Evolutionary conservation across 2,888 invertebrate species (phyloP).

Genomic region (Xestia ashworthii): DNA sequence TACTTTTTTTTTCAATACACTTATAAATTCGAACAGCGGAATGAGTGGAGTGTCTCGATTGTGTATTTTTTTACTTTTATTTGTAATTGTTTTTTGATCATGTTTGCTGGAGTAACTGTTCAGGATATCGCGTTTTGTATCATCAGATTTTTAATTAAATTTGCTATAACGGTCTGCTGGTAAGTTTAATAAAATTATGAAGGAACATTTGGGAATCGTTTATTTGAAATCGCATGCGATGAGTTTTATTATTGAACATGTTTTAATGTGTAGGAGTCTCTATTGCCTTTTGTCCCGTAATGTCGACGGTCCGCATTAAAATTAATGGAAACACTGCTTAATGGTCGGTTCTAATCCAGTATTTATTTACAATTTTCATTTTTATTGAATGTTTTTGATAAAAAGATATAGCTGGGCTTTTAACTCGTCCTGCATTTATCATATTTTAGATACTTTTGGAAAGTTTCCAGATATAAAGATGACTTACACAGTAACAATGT

Average conservation of each 20-base stretch:
- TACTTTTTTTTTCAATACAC: constrained; percentile 85
- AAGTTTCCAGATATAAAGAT: not conserved
- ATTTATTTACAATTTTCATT: constrained; percentile 72
- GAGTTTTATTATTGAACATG: constrained; percentile 45
- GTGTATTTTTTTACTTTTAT: constrained; percentile 70
- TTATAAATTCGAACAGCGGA: constrained; percentile 79
- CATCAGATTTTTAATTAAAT: constrained; percentile 64
- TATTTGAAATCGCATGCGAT: constrained; percentile 45
- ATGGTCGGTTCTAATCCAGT: constrained; percentile 78
- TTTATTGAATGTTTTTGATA: constrained; percentile 63
- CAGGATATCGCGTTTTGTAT: constrained; percentile 60
- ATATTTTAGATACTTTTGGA: not conserved
- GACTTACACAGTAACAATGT: not conserved
- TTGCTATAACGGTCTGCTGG: constrained; percentile 48
- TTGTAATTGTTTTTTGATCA: constrained; percentile 74
- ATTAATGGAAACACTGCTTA: constrained; percentile 78
- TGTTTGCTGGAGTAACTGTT: constrained; percentile 68
- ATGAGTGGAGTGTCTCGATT: constrained; percentile 73
- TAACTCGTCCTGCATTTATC: constrained; percentile 9
- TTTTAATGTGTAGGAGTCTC: constrained; percentile 67
- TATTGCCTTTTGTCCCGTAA: constrained; percentile 66
- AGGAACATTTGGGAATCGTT: constrained; percentile 45
- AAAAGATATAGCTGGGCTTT: constrained; percentile 48
- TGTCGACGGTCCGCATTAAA: constrained; percentile 76
- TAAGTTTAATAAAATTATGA: constrained; percentile 63